Percentiles rank a stretch among this genome's conserved stretches.
phyloP scores from a whole-genome alignment of 2,888 invertebrate species.

The Eupeodes luniger region DNA sequence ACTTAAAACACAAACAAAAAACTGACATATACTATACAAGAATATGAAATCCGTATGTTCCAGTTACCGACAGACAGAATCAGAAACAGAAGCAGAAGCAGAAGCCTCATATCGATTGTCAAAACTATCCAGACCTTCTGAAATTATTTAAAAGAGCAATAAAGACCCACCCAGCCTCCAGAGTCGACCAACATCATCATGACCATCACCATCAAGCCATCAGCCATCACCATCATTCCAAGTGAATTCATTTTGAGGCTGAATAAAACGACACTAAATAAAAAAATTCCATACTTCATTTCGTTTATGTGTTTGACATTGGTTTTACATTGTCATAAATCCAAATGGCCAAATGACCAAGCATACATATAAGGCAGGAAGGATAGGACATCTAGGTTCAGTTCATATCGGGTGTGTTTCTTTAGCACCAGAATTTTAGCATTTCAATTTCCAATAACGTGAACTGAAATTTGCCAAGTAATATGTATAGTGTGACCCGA shows the following conservation, averaged over 20 bases:
- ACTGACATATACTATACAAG: slow-evolving; percentile 29
- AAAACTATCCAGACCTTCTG: slow-evolving; percentile 45
- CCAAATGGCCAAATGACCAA: slow-evolving; percentile 27
- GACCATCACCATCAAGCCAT: neutral
- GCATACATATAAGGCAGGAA: neutral
- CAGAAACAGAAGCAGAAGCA: slow-evolving; percentile 8
- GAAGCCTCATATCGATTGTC: slow-evolving; percentile 33
- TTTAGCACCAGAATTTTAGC: slow-evolving; percentile 40
- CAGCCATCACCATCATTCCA: slow-evolving; percentile 18
- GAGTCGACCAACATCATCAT: neutral
- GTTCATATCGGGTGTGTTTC: neutral
- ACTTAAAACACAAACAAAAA: slow-evolving; percentile 9
- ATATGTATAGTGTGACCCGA: slow-evolving; percentile 15
- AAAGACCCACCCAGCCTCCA: slow-evolving; percentile 34
- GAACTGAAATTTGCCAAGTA: slow-evolving; percentile 29
- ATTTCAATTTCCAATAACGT: slow-evolving; percentile 43
- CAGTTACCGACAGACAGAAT: slow-evolving; percentile 13
- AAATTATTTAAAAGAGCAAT: slow-evolving; percentile 73
- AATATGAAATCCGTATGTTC: slow-evolving; percentile 65
- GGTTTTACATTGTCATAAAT: slow-evolving; percentile 63
- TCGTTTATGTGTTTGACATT: slow-evolving; percentile 69
- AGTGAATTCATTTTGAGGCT: slow-evolving; percentile 35
- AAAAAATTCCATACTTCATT: slow-evolving; percentile 39
- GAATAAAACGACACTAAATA: slow-evolving; percentile 11
- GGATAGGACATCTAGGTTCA: slow-evolving; percentile 7